Conservation (phyloP, 92 coral and sea anemone genomes). For the Siderastrea radians region DNA sequence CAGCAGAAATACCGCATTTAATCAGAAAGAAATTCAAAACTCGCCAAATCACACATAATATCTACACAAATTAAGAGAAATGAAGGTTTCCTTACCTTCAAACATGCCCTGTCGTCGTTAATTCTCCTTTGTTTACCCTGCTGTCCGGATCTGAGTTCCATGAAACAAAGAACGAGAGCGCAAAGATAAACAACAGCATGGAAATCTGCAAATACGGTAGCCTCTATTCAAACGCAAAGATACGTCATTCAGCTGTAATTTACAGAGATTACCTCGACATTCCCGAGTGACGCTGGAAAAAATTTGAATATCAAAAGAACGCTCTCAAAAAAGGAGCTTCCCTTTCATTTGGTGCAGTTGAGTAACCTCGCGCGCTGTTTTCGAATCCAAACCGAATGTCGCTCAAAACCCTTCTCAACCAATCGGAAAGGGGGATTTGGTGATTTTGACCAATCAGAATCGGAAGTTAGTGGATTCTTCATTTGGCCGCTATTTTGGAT, state of each 20-base stretch:
- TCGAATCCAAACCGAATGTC: constrained; percentile 51
- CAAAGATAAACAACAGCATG: constrained; percentile 38
- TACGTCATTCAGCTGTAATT: constrained; percentile 47
- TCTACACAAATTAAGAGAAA: neutral
- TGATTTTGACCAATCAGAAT: neutral
- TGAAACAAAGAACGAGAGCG: constrained; percentile 16
- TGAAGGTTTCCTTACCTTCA: constrained; percentile 33
- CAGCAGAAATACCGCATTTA: neutral
- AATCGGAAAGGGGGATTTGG: constrained; percentile 6
- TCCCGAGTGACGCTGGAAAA: constrained; percentile 23
- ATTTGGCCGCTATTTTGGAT: too few relatives aligned
- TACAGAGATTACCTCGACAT: constrained; percentile 43
- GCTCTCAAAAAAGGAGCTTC: neutral
- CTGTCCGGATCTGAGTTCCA: constrained; percentile 48
- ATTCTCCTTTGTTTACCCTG: constrained; percentile 35
- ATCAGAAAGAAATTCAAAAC: neutral
- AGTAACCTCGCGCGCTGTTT: constrained; percentile 37
- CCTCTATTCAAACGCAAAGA: constrained; percentile 5
- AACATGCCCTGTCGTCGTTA: constrained; percentile 29
- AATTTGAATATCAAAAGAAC: constrained; percentile 54
- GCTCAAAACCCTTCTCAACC: constrained; percentile 14
- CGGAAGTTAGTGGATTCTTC: neutral
- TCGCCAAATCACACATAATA: neutral
- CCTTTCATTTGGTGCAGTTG: neutral
- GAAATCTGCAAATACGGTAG: constrained; percentile 31